A percentile compares a stretch with the other conserved stretches of the same genome.
phyloP scores from a whole-genome alignment of 2,797 vertebrate species.

The Typhlichthys eigenmanni region DNA sequence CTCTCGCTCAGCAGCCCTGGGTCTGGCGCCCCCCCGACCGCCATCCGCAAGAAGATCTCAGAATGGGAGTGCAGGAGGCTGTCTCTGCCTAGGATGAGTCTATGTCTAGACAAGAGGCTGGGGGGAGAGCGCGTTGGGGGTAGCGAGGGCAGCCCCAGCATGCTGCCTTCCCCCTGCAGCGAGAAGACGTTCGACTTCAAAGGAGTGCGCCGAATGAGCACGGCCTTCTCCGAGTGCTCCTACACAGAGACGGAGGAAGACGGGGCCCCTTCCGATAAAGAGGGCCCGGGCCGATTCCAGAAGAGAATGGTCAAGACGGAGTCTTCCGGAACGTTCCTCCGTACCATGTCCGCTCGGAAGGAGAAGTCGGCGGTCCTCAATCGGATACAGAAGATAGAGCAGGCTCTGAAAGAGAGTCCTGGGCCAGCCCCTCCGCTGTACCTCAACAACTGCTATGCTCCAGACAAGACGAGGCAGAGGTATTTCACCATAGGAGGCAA shows the following conservation, averaged over 20 bases:
- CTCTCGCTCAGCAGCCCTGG: conserved; percentile 79
- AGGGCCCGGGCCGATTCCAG: conserved; percentile 84
- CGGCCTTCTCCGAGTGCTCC: conserved; percentile 95
- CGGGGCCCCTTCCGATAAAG: conserved; percentile 81
- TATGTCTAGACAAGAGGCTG: conserved; percentile 86
- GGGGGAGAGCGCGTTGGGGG: conserved; percentile 81
- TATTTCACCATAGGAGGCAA: conserved; percentile 77
- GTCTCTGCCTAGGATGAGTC: conserved; percentile 83
- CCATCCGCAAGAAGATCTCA: conserved; percentile 94
- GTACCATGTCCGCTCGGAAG: conserved; percentile 81
- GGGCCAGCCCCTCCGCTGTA: conserved; percentile 87
- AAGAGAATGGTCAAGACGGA: conserved; percentile 84
- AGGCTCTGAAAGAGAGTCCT: conserved; percentile 93
- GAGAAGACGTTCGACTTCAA: conserved; percentile 96
- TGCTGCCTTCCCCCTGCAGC: conserved; percentile 90
- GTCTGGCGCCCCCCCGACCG: conserved; percentile 77
- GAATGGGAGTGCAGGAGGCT: conserved; percentile 95
- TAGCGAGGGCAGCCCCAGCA: conserved; percentile 91
- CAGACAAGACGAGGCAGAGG: conserved; percentile 86
- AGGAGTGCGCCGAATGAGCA: conserved; percentile 93
- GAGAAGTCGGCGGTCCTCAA: conserved; percentile 94
- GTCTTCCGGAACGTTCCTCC: conserved; percentile 76
- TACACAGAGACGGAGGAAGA: conserved; percentile 94
- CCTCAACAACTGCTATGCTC: conserved; percentile 92
- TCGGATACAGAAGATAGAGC: conserved; percentile 98